Evolutionary conservation across 2,797 vertebrate species (phyloP).

Genomic region (Lithobates pipiens): DNA sequence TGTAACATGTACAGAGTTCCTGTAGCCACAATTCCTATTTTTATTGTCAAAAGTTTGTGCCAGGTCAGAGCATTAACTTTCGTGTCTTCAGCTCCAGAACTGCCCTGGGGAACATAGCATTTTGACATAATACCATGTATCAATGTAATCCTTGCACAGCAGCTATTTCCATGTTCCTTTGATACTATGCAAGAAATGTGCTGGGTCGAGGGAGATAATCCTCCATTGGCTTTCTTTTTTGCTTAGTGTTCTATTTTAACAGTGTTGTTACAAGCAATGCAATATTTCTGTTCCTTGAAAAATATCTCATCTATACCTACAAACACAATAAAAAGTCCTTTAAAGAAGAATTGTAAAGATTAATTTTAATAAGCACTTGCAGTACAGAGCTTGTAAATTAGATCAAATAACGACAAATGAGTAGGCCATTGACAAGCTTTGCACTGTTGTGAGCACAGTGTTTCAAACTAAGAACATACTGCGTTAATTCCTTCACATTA

Average conservation of each 20-base stretch:
- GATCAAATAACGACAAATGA: too few species aligned
- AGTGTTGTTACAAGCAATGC: slow-evolving; percentile 56
- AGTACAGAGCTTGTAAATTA: too few species aligned
- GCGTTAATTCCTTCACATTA: too few species aligned
- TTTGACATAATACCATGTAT: slow-evolving; percentile 29
- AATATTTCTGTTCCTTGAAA: background rate
- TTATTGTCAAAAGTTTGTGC: slow-evolving; percentile 41
- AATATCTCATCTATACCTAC: background rate
- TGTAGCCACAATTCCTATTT: slow-evolving; percentile 4
- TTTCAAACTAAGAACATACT: too few species aligned
- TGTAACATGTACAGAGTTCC: background rate
- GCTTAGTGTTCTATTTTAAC: slow-evolving; percentile 55
- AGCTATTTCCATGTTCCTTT: slow-evolving; percentile 1
- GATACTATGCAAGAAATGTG: slow-evolving; percentile 40
- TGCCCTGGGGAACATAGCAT: slow-evolving; percentile 30
- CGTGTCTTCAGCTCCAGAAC: slow-evolving; percentile 11
- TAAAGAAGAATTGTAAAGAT: too few species aligned
- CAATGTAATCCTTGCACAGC: slow-evolving; percentile 26
- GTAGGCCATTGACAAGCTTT: too few species aligned
- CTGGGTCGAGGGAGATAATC: slow-evolving; percentile 37
- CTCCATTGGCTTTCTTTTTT: slow-evolving; percentile 44
- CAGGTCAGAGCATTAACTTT: slow-evolving; percentile 30
- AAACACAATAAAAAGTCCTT: too few species aligned
- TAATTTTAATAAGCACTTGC: too few species aligned
- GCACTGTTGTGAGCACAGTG: too few species aligned